Conservation (phyloP, 1,140 invertebrate genomes). For the Chymomyza costata region DNA sequence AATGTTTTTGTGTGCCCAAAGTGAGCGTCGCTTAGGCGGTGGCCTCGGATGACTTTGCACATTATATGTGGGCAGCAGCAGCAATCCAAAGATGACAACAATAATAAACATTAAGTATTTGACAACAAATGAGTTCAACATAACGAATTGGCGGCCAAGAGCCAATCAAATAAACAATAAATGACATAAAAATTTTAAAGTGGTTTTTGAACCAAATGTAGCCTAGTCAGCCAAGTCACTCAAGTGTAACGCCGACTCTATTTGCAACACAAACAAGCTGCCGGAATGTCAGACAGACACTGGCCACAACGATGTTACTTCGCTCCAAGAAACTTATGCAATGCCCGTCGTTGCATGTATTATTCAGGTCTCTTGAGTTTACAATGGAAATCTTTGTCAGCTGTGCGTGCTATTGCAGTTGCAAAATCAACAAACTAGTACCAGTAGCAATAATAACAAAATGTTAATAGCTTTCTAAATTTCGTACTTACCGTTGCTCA, state of each 20-base stretch:
- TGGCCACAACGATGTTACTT: conserved; percentile 6
- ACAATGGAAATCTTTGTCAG: too few relatives aligned
- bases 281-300: conserved; percentile 1
- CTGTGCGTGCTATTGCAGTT: not conserved
- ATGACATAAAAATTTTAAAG: conserved; percentile 53
- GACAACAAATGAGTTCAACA: conserved; percentile 44
- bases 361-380: not conserved
- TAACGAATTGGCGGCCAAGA: not conserved
- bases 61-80: conserved; percentile 34
- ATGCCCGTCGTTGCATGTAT: conserved; percentile 29
- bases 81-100: conserved; percentile 57
- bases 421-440: too few relatives aligned
- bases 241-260: conserved; percentile 48
- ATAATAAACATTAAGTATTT: conserved; percentile 51
- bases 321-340: conserved; percentile 49
- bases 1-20: conserved; percentile 67
- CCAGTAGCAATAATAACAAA: too few relatives aligned
- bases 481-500: conserved; percentile 47
- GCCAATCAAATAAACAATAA: conserved; percentile 37
- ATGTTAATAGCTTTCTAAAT: not conserved
- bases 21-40: conserved; percentile 61
- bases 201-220: too few relatives aligned
- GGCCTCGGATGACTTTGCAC: conserved; percentile 72
- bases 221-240: conserved; percentile 35
- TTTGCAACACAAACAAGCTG: conserved; percentile 43